A percentile compares a stretch with the other conserved stretches of the same genome.
phyloP scores from a whole-genome alignment of 2,888 invertebrate genomes.

The Chromoteleia sp. region DNA sequence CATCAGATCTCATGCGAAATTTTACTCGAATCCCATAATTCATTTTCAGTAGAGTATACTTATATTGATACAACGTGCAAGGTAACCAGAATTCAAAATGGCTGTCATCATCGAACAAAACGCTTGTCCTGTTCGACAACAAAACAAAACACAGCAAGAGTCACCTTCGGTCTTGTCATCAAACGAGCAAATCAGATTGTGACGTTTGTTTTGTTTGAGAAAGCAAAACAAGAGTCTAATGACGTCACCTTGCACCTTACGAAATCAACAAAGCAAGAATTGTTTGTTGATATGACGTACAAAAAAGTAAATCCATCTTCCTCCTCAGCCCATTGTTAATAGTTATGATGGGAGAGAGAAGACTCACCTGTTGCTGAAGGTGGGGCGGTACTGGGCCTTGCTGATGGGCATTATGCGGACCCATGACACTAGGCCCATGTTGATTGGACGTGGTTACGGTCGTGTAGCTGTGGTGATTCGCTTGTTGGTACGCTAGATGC shows the following conservation, averaged over 20 bases:
- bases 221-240: neutral
- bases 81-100: neutral
- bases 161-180: too few species aligned
- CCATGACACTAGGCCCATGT: conserved; percentile 81
- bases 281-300: conserved; percentile 9
- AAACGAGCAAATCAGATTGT: too few species aligned
- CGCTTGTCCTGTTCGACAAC: neutral
- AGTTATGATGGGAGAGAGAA: conserved; percentile 72
- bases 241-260: neutral
- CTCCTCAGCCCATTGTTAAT: conserved; percentile 67
- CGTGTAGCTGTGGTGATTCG: conserved; percentile 85
- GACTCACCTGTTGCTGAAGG: conserved; percentile 84
- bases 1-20: neutral
- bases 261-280: conserved; percentile 3
- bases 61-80: conserved; percentile 3
- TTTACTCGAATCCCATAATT: conserved; percentile 3
- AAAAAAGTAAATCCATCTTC: conserved; percentile 64
- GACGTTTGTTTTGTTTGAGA: neutral
- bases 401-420: conserved; percentile 81
- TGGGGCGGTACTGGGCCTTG: conserved; percentile 83
- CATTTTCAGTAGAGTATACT: neutral
- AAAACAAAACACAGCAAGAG: neutral
- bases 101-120: neutral
- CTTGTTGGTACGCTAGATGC: conserved; percentile 85
- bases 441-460: conserved; percentile 84